Evolutionary conservation across 2,113 vertebrate genomes (phyloP).

Genomic region (Colius striatus): DNA sequence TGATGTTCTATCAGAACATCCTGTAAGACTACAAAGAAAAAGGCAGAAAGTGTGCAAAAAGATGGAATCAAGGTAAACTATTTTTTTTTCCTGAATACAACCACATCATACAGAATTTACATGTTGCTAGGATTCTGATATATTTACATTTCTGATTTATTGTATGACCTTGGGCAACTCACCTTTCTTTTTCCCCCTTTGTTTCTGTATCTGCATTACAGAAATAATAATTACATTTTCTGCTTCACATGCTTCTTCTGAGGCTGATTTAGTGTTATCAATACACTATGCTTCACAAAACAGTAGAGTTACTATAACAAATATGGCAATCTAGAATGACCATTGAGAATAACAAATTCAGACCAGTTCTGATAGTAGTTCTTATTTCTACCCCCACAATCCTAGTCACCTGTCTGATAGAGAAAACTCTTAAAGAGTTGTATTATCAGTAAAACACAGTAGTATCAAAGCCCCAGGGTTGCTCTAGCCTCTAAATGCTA

Average conservation of each 20-base stretch:
- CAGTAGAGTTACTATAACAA: background rate
- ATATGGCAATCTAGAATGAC: background rate
- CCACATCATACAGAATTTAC: background rate
- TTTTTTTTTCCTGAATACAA: background rate
- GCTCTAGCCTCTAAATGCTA: background rate
- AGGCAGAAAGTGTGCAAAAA: background rate
- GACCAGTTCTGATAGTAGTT: background rate
- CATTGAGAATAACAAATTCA: background rate
- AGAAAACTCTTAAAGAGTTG: background rate
- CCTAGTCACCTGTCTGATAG: background rate
- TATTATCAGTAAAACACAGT: background rate
- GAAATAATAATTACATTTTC: slow-evolving; percentile 41
- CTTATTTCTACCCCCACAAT: background rate
- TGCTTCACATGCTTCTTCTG: background rate
- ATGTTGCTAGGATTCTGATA: background rate
- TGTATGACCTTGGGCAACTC: background rate
- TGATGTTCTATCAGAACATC: background rate
- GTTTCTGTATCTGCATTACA: slow-evolving; percentile 1
- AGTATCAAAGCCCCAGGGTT: background rate
- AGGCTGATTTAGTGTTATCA: background rate
- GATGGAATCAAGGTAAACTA: background rate
- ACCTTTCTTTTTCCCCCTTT: background rate
- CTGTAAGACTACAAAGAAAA: background rate
- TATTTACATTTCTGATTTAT: slow-evolving; percentile 6
- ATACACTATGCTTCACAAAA: background rate